These are phyloP conservation scores for Drosophila meridionalis DNA, from an alignment of 2,888 invertebrate species.

Conservation along the genomic window DNA sequence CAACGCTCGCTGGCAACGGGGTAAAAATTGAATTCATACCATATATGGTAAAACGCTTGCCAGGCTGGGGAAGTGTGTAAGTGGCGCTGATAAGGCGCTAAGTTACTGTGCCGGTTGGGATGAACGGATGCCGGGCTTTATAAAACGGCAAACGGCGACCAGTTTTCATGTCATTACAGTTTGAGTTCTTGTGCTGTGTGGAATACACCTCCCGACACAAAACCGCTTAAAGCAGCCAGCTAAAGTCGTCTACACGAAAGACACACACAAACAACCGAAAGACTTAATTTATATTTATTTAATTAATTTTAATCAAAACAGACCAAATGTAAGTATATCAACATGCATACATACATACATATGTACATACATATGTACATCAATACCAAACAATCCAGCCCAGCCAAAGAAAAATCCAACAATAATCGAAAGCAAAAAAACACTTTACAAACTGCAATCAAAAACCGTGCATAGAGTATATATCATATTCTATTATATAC, in stretches of 20 bases:
- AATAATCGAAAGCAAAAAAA: constrained; percentile 13
- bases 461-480: constrained; percentile 34
- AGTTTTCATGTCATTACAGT: constrained; percentile 85
- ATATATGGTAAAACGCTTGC: constrained; percentile 85
- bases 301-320: constrained; percentile 83
- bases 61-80: constrained; percentile 74
- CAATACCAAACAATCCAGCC: constrained; percentile 10
- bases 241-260: constrained; percentile 73
- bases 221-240: constrained; percentile 70
- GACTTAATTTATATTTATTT: constrained; percentile 85
- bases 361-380: not conserved
- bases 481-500: not conserved
- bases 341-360: too few relatives aligned
- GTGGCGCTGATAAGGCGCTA: constrained; percentile 81
- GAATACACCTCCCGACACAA: constrained; percentile 77
- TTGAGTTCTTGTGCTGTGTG: constrained; percentile 85
- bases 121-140: constrained; percentile 76
- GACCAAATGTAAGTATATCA: constrained; percentile 81
- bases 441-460: constrained; percentile 21
- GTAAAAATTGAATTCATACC: constrained; percentile 83
- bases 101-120: constrained; percentile 48
- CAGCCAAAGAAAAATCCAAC: constrained; percentile 14
- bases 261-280: constrained; percentile 74
- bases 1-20: constrained; percentile 36
- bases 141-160: constrained; percentile 82